phyloP scores from a whole-genome alignment of 2,797 vertebrate species.

The Geotrypetes seraphini region DNA sequence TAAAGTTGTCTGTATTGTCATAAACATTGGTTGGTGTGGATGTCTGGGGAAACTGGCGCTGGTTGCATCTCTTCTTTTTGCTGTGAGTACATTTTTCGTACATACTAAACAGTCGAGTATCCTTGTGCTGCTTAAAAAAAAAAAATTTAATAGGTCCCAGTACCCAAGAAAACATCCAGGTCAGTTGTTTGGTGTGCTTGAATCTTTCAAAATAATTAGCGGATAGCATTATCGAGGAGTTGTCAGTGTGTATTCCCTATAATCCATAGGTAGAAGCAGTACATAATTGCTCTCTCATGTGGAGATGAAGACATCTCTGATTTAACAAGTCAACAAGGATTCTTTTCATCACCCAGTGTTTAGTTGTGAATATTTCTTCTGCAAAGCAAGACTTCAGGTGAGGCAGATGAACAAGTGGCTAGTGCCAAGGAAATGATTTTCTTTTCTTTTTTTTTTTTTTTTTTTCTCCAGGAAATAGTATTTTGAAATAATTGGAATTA shows the following conservation, averaged over 20 bases:
- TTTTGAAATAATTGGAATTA: conserved; percentile 30
- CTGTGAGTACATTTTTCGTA: conserved; percentile 40
- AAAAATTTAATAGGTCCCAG: conserved; percentile 35
- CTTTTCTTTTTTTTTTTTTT: too few species aligned
- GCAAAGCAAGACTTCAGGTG: conserved; percentile 28
- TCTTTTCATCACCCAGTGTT: conserved; percentile 29
- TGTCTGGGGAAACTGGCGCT: conserved; percentile 18
- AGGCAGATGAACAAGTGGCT: conserved; percentile 31
- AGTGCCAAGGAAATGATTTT: conserved; percentile 31
- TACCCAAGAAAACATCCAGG: conserved; percentile 38
- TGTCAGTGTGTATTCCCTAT: conserved; percentile 32
- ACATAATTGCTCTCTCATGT: conserved; percentile 32
- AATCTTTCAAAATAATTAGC: conserved; percentile 51
- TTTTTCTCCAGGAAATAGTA: conserved; percentile 11
- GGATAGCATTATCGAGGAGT: conserved; percentile 45
- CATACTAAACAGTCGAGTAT: conserved; percentile 46
- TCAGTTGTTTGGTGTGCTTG: conserved; percentile 35
- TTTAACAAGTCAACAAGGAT: conserved; percentile 49
- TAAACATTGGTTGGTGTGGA: conserved; percentile 26
- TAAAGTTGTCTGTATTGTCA: conserved; percentile 37
- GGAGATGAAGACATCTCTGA: conserved; percentile 37
- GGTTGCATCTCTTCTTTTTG: conserved; percentile 38
- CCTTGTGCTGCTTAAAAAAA: conserved; percentile 29
- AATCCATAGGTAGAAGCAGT: conserved; percentile 22
- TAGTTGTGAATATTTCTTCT: conserved; percentile 33